A percentile compares a stretch with the other conserved stretches of the same genome.
Evolutionary conservation across 2,888 invertebrate species (phyloP).

Genomic region (Bugula neritina): DNA sequence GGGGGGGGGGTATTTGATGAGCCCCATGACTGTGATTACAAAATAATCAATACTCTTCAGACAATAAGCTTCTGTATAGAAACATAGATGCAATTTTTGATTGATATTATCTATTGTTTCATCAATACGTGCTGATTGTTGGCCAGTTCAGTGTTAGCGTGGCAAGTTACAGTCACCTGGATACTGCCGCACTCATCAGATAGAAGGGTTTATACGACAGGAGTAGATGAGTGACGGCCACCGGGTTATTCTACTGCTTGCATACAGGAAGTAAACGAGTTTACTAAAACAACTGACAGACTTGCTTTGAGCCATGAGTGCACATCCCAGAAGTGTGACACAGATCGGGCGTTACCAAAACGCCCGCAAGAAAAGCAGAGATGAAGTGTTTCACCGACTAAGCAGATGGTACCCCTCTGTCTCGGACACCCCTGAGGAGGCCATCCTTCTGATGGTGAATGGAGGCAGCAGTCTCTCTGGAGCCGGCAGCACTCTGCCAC

Average conservation of each 20-base stretch:
- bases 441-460: not conserved
- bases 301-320: no score
- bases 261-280: no score
- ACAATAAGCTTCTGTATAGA: not conserved
- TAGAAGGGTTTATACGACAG: no score
- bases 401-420: constrained; percentile 8
- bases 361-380: constrained; percentile 3
- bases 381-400: constrained; percentile 11
- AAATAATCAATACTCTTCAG: not conserved
- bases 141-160: no score
- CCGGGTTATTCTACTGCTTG: no score
- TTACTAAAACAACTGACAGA: no score
- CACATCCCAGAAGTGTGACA: not conserved
- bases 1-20: not conserved
- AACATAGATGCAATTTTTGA: no score
- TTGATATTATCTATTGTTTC: no score
- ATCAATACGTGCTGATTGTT: no score
- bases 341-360: not conserved
- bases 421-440: constrained; percentile 5
- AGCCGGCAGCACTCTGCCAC: not conserved
- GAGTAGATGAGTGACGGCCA: no score
- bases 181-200: no score
- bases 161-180: no score
- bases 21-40: not conserved
- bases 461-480: not conserved